phyloP scores from a whole-genome alignment of 2,113 vertebrate genomes.

The Otocyon megalotis region DNA sequence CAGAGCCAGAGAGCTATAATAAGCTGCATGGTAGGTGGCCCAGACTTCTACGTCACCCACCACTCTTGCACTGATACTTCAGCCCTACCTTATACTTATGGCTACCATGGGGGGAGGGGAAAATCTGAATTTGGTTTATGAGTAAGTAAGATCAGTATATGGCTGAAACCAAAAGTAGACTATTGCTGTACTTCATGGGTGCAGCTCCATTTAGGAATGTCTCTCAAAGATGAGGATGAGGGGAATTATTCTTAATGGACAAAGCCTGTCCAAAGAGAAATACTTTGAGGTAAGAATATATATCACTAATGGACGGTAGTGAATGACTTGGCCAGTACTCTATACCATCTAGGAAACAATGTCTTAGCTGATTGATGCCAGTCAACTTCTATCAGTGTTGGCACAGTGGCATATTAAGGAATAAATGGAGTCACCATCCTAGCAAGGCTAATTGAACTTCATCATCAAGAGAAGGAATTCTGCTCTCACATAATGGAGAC shows the following conservation, averaged over 20 bases:
- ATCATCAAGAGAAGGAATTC: background rate
- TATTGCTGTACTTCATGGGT: background rate
- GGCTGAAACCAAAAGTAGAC: background rate
- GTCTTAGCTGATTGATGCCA: background rate
- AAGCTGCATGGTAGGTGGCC: background rate
- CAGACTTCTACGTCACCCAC: background rate
- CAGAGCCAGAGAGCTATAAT: background rate
- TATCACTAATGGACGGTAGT: background rate
- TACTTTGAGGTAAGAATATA: background rate
- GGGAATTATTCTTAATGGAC: slow-evolving; percentile 10
- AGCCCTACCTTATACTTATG: background rate
- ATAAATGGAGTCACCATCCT: background rate
- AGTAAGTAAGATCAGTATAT: background rate
- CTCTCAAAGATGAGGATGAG: background rate
- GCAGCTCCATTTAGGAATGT: background rate
- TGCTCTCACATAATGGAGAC: background rate
- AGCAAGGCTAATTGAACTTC: background rate
- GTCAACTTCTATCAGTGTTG: background rate
- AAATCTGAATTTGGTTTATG: background rate
- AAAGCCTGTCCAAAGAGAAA: background rate
- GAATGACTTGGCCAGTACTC: background rate
- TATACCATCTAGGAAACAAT: background rate
- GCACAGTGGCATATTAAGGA: background rate
- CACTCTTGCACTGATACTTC: background rate
- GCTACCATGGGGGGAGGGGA: background rate